Evolutionary conservation across 1,140 invertebrate species (phyloP), one percentile per base, ranked within the genome.

Genomic region (Riptortus pedestris): DNA sequence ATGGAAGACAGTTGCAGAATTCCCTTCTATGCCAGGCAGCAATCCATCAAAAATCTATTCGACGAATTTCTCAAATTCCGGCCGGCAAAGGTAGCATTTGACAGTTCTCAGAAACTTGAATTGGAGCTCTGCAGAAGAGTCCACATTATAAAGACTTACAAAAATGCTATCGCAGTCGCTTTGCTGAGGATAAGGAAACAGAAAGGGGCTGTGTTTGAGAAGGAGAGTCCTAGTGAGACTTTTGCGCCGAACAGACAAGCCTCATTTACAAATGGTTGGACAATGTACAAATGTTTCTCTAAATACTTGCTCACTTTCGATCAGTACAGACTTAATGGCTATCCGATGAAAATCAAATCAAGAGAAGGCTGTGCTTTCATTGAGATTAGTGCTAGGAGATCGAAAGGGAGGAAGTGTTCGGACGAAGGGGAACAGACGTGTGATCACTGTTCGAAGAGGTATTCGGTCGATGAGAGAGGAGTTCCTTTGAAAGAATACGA

Each of bases 221-320:
- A 38, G 5, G 31, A 38, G 14, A 38, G 14, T 7, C 31, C 31
- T 38, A 14, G 31, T 38, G 14, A 7, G 14, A 38, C 14, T 14
- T 14, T 38, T 14, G 5, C 5, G 14, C 14, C 31, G 14, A 14
- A 38, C 14, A 7, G 5, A 7, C 5, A 7, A 7, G 5, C 31
- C 5, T 14, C 31, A 7, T 60, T 22, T 26, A 60, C 59, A 1
- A 28, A 60, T 26, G 59, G 59, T 2, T 38, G 28, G 22, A 60
- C 59, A 38, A 16, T 60, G 2, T 60, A 60, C 26, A 38, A 60
- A 43, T 60, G 59, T 22, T 60, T 60, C 33, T 1, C 59, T 27
- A 18, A 60, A 22, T 60, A 60, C 26, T 22, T 60, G 0, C 16
- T 60, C 11, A 60, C 24, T 18, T 14, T n/a, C 18, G 33, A 60